These are phyloP conservation scores for Pseudochirops corinnae DNA, from an alignment of 2,797 vertebrate species.

Conservation along the genomic window DNA sequence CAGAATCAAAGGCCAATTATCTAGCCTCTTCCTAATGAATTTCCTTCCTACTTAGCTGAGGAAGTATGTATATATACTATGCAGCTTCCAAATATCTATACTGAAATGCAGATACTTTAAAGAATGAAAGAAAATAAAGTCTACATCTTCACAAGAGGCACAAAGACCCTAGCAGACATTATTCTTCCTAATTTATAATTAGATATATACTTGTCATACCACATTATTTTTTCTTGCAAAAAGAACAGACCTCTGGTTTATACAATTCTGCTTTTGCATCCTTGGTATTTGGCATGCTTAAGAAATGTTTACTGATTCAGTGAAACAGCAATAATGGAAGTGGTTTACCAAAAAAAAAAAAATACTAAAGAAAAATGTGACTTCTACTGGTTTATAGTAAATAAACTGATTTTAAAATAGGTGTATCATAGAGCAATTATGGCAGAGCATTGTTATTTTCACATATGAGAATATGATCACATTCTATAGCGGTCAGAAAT, in stretches of 20 bases:
- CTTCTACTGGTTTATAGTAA: slow-evolving; percentile 49
- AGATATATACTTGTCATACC: slow-evolving; percentile 4
- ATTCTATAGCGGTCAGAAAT: not conserved
- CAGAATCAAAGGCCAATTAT: slow-evolving; percentile 37
- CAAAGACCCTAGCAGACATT: slow-evolving; percentile 9
- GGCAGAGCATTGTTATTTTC: not conserved
- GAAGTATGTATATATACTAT: not conserved
- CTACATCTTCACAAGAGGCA: slow-evolving; percentile 7
- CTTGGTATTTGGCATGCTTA: not conserved
- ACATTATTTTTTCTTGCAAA: slow-evolving; percentile 52
- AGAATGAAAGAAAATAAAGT: slow-evolving; percentile 26
- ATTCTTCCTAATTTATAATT: slow-evolving; percentile 21
- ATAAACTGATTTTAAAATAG: slow-evolving; percentile 9
- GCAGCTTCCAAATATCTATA: slow-evolving; percentile 14
- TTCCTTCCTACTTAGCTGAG: not conserved
- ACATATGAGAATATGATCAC: not conserved
- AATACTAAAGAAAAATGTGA: slow-evolving; percentile 33
- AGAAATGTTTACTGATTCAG: not conserved
- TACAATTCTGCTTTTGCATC: not conserved
- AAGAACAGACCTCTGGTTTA: slow-evolving; percentile 4
- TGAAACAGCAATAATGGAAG: slow-evolving; percentile 1
- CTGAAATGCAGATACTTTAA: slow-evolving; percentile 43
- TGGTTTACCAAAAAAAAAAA: slow-evolving; percentile 23
- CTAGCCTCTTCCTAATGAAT: slow-evolving; percentile 19
- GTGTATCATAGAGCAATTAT: not conserved